Evolutionary conservation across 2,797 vertebrate species (phyloP).

Genomic region (Neostethus bicornis): DNA sequence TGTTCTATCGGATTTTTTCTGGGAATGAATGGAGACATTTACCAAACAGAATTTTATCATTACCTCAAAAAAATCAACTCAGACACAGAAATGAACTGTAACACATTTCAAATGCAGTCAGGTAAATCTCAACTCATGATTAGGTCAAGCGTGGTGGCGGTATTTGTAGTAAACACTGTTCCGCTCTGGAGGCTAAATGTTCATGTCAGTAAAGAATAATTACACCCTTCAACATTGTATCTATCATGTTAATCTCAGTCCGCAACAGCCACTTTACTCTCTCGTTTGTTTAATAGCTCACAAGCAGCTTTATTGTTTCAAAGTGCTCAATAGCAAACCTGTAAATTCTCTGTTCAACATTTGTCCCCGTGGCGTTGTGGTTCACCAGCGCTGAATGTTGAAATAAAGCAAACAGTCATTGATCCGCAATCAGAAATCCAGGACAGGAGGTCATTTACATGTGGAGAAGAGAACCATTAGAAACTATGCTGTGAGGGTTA

Average conservation of each 20-base stretch:
- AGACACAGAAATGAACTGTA: slow-evolving; percentile 55
- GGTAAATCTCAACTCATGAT: slow-evolving; percentile 73
- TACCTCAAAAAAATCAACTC: slow-evolving; percentile 39
- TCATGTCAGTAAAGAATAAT: slow-evolving; percentile 86
- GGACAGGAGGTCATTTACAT: slow-evolving; percentile 89
- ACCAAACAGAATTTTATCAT: slow-evolving; percentile 13
- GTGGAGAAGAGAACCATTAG: slow-evolving; percentile 84
- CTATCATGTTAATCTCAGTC: slow-evolving; percentile 85
- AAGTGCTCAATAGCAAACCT: slow-evolving; percentile 86
- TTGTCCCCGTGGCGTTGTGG: slow-evolving; percentile 85
- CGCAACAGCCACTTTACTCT: slow-evolving; percentile 85
- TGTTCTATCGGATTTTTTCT: not conserved
- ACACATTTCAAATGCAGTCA: slow-evolving; percentile 68
- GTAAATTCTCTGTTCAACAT: slow-evolving; percentile 90
- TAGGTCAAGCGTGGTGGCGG: slow-evolving; percentile 74
- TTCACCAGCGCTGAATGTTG: slow-evolving; percentile 92
- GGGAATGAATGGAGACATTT: slow-evolving; percentile 10
- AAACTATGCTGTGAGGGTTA: slow-evolving; percentile 81
- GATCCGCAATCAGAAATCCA: slow-evolving; percentile 93
- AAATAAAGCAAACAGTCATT: slow-evolving; percentile 89
- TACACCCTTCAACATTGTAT: slow-evolving; percentile 81
- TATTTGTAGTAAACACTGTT: slow-evolving; percentile 79
- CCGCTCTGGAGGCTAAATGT: slow-evolving; percentile 74
- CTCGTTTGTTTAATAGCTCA: slow-evolving; percentile 92
- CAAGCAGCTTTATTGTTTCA: slow-evolving; percentile 88